Evolutionary conservation across 64 coral and sea anemone species (phyloP), one percentile per base, ranked within the genome.

Genomic region (Platygyra sinensis): DNA sequence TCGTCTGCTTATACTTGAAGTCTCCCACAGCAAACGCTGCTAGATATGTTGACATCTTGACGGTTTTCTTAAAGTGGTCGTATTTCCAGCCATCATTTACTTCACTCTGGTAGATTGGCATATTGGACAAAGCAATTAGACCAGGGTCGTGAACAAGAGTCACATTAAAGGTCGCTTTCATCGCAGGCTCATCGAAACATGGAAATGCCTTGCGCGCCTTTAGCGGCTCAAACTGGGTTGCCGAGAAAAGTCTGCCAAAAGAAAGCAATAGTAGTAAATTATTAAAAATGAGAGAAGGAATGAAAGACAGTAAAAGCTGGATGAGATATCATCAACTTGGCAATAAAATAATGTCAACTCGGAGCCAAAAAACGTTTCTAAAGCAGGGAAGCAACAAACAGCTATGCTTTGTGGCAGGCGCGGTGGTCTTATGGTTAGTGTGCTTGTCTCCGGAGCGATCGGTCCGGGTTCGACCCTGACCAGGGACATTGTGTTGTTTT

Each of bases 111-210:
- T 85, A 79, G 72, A 79, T 85, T 27, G 93, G 93, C 93, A 94
- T 94, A 74, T 94, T 94, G 25, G 88, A 90, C 24, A 94, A 24
- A 0, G 93, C 82, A 20, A 94, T 87, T 19, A 89, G 62, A 31
- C 73, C 24, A 8, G 74, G 72, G 51, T 76, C 75, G 67, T 90
- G 93, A 62, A 88, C 74, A 19, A 94, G 72, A 14, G 82, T 90
- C 29, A 94, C 77, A 24, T 86, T 81, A 60, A 94, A 94, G 0
- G 82, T 94, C 4, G 93, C 93, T 52, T 94, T 94, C 20, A 90
- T 28, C 20, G 88, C 88, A 1, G 93, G 93, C 76, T 94, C 93
- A 49, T 94, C 93, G 67, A 94, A 91, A 36, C 93, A 94, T 60
- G 93, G 93, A 52, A 94, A 94, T 4, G 76, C 88, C 79, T 67